Evolutionary conservation across 2,113 vertebrate species (phyloP).

Genomic region (Lamprotornis superbus): DNA sequence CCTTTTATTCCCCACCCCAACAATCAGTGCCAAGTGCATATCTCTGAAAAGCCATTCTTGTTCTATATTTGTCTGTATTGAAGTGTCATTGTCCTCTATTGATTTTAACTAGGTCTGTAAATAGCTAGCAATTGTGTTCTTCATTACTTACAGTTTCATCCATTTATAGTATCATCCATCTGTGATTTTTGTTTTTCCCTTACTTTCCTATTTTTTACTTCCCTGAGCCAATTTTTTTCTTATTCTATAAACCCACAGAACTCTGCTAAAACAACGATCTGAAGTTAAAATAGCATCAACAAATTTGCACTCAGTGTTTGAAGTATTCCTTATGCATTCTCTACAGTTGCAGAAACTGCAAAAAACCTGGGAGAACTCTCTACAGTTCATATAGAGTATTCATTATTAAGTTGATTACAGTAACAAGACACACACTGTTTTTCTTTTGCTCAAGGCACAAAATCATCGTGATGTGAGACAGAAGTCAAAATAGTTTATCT

Average conservation of each 20-base stretch:
- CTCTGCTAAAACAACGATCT: not conserved
- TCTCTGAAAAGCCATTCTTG: not conserved
- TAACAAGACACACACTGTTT: not conserved
- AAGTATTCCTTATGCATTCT: not conserved
- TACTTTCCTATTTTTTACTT: slow-evolving; percentile 1
- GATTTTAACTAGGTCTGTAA: slow-evolving; percentile 35
- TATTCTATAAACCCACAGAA: not conserved
- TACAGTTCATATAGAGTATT: not conserved
- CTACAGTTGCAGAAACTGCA: not conserved
- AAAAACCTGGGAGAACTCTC: not conserved
- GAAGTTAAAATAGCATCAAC: not conserved
- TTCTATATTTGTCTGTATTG: not conserved
- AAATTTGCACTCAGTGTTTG: not conserved
- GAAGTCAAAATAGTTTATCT: not conserved
- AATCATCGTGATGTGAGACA: not conserved
- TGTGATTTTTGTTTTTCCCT: slow-evolving; percentile 18
- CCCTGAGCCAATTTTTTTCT: not conserved
- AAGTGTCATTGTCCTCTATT: slow-evolving; percentile 11
- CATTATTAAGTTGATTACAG: not conserved
- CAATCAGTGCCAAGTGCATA: not conserved
- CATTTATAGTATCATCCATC: slow-evolving; percentile 20
- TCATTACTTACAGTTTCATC: slow-evolving; percentile 27
- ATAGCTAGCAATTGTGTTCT: not conserved
- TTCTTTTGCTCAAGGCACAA: not conserved
- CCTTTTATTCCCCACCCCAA: not conserved